Evolutionary conservation across 2,888 invertebrate species (phyloP), one percentile per base, ranked within the genome.

Genomic region (Tipula unca): DNA sequence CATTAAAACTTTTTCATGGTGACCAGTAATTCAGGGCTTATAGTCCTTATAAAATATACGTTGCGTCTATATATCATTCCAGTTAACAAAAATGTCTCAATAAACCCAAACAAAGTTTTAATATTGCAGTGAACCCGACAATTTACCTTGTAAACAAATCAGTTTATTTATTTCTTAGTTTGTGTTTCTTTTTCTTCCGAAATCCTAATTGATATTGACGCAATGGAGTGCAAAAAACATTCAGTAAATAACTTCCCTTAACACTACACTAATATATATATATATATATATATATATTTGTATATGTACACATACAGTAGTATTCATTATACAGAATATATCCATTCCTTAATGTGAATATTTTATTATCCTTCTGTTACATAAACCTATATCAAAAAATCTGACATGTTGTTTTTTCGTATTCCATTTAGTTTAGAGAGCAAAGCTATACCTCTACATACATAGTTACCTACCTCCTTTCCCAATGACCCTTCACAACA

Each of bases 61-160:
- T n/a, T n/a, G n/a, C n/a, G n/a, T n/a, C n/a, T n/a, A n/a, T n/a
- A n/a, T n/a, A n/a, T n/a, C n/a, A n/a, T n/a, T n/a, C n/a, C n/a
- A n/a, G n/a, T n/a, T n/a, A n/a, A n/a, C n/a, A n/a, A n/a, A n/a
- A n/a, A n/a, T n/a, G n/a, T 48, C 48, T 48, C 48, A 48, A 48
- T n/a, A 48, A 17, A 48, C n/a, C 0, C 48, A 48, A 10, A 8
- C 39, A 39, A 10, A 39, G 13, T 2, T 39, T 69, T 69, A 69
- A 69, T 69, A 69, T 10, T 69, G 20, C 25, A 69, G 69, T 69
- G n/a, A 69, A 25, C 69, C 10, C 69, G 25, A 25, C 20, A 25
- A 69, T 69, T 69, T 69, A 69, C 69, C 69, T 69, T 69, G 69
- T 69, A 69, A 69, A 69, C 69, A 69, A 69, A 69, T 69, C 69